Percentiles rank a stretch among this genome's conserved stretches.
phyloP scores from a whole-genome alignment of 2,888 invertebrate genomes.

The Sympetrum striolatum region DNA sequence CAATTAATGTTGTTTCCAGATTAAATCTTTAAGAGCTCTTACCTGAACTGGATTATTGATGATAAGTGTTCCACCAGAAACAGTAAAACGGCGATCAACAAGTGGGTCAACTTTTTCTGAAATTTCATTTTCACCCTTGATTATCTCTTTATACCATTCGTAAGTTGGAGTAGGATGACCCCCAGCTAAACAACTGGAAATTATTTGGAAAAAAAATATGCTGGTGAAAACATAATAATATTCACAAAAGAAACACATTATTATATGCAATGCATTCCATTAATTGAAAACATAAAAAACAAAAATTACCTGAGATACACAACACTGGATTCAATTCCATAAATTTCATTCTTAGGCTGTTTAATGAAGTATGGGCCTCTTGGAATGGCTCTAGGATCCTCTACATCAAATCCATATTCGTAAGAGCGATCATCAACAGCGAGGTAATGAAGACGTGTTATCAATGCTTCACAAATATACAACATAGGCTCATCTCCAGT shows the following conservation, averaged over 20 bases:
- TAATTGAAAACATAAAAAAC: slow-evolving; percentile 18
- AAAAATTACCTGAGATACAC: slow-evolving; percentile 68
- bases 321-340: slow-evolving; percentile 79
- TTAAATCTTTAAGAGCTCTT: neutral
- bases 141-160: slow-evolving; percentile 81
- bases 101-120: slow-evolving; percentile 81
- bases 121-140: slow-evolving; percentile 78
- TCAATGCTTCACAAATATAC: slow-evolving; percentile 88
- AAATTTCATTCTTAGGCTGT: slow-evolving; percentile 83
- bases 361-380: slow-evolving; percentile 88
- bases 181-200: slow-evolving; percentile 75
- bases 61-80: slow-evolving; percentile 90
- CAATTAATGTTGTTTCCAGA: too few relatives aligned
- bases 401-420: slow-evolving; percentile 84
- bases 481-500: slow-evolving; percentile 77
- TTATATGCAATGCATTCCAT: neutral
- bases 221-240: neutral
- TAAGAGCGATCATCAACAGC: slow-evolving; percentile 78
- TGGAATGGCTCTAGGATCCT: slow-evolving; percentile 80
- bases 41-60: slow-evolving; percentile 82
- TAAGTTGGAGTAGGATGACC: slow-evolving; percentile 91
- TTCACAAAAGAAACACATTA: neutral
- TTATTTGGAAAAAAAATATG: slow-evolving; percentile 4
- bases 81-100: slow-evolving; percentile 74
- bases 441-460: slow-evolving; percentile 73